Base-by-base conservation (phyloP, 2,888 invertebrate genomes). In the Rhagium mordax region DNA sequence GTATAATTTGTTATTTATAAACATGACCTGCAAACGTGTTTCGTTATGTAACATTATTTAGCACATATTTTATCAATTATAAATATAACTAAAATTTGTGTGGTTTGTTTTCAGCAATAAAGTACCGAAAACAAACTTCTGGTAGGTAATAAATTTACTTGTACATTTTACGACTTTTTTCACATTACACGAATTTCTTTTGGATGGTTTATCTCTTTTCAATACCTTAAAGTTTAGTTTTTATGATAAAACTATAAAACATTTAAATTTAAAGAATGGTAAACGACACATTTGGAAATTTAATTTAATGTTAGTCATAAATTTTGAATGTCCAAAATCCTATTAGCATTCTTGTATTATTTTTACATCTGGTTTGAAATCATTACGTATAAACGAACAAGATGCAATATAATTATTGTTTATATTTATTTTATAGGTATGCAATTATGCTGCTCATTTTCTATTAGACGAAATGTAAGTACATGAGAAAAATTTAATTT, bases 241-340 rank as follows among this genome's bases (percentile, higher is more conserved):
- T 59, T 59, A 59, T 59, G 18, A 33, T 33, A 29, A 29, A 59
- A 29, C 33, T 33, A 59, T 59, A 59, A 59, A 59, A 59, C 16
- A 59, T 59, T 59, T 57, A 57, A 57, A 27, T 57, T 59, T 59
- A 59, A 59, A 59, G 59, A 59, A 59, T 33, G 59, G 2, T 33
- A 59, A 59, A 59, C 2, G 7, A 18, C 5, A 24, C n/a, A 59
- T 33, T 59, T 59, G 1, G 29, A 18, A 59, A 59, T 33, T 59
- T 59, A 59, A 59, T 59, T 59, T 59, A 59, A 59, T 59, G 59
- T 8, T 16, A 18, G 16, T 59, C 59, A 16, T 59, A 59, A 59
- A 59, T 59, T 59, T 59, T n/a, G 2, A 29, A 59, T 33, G 33
- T 16, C 41, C 41, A 24, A 6, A 24, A 24, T 24, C 3, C 24